Conservation (phyloP, 2,113 vertebrate species). For the Balaeniceps rex region DNA sequence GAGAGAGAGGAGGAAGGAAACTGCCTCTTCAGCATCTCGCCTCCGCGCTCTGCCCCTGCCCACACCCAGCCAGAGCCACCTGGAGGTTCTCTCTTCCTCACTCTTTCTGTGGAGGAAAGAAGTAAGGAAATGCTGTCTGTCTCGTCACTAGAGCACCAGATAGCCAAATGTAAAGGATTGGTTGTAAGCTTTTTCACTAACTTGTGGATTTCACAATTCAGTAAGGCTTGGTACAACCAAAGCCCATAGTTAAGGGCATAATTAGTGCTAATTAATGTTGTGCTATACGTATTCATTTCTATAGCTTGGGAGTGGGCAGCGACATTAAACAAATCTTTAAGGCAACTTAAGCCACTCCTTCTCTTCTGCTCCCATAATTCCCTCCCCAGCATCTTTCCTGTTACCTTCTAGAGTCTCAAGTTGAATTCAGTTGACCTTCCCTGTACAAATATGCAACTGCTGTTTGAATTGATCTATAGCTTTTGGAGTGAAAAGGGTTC, state of each 20-base stretch:
- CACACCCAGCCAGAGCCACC: background rate
- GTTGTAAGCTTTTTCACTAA: background rate
- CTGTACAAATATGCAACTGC: background rate
- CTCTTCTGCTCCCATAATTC: background rate
- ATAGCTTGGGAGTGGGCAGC: conserved; percentile 1
- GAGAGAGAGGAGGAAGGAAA: background rate
- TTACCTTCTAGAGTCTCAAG: background rate
- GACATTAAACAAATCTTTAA: background rate
- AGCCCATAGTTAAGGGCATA: background rate
- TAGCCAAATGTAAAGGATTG: background rate
- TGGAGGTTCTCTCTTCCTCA: background rate
- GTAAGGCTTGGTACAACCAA: background rate
- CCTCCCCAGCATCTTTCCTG: background rate
- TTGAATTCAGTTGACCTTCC: background rate
- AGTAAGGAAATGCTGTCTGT: background rate
- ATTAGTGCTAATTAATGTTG: conserved; percentile 14
- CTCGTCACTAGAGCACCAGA: background rate
- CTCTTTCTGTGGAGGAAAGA: background rate
- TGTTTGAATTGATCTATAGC: background rate
- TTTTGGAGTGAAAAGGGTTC: background rate
- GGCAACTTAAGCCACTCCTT: background rate
- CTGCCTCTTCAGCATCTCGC: background rate
- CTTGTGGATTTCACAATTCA: background rate
- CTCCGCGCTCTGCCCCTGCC: background rate
- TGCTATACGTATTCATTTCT: conserved; percentile 2